Evolutionary conservation across 2,113 vertebrate species (phyloP).

Genomic region (Charina bottae): DNA sequence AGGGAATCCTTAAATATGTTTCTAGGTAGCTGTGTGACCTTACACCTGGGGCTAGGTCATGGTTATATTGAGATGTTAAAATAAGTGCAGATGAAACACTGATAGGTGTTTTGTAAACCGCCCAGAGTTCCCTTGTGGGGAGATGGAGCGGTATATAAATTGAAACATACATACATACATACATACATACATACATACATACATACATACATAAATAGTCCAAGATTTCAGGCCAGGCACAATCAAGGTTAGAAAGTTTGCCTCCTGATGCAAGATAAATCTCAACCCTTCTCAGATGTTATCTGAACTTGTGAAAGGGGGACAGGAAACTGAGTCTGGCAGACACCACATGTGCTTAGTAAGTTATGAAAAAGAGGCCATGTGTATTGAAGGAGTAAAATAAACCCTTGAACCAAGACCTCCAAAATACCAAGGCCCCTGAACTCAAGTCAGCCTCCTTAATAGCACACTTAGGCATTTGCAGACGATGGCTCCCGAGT

Average conservation of each 20-base stretch:
- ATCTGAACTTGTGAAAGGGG: background rate
- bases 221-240: background rate
- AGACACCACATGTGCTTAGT: background rate
- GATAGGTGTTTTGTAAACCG: no score
- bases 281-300: background rate
- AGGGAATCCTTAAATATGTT: no score
- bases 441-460: background rate
- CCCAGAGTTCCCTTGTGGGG: no score
- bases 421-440: background rate
- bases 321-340: background rate
- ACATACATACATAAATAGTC: no score
- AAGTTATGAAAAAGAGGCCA: background rate
- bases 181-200: no score
- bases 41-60: no score
- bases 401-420: background rate
- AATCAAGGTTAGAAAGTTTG: background rate
- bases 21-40: no score
- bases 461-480: background rate
- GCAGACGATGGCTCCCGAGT: background rate
- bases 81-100: no score
- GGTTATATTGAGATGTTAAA: no score
- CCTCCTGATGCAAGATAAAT: background rate
- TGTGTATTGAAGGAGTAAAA: background rate
- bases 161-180: no score
- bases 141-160: no score